These are phyloP conservation scores for Sesia apiformis DNA, from an alignment of 2,888 invertebrate species.

Conservation along the genomic window DNA sequence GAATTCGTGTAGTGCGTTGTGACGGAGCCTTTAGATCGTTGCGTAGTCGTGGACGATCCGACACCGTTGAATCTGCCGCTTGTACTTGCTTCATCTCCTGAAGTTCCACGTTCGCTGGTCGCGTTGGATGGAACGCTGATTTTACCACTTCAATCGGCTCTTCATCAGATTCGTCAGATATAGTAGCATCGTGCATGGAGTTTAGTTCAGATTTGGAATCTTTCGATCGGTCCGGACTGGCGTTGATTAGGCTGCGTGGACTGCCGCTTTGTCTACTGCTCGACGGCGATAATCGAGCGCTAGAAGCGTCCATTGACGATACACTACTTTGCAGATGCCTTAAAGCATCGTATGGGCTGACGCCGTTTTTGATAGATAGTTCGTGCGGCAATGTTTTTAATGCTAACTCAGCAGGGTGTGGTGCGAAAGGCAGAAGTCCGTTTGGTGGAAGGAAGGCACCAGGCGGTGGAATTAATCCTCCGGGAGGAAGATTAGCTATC, in stretches of 20 bases:
- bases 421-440: constrained; percentile 68
- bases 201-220: constrained; percentile 77
- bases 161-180: constrained; percentile 79
- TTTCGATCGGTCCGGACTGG: constrained; percentile 65
- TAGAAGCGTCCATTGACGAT: constrained; percentile 62
- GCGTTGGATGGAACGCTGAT: constrained; percentile 82
- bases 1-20: constrained; percentile 58
- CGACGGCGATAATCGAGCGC: constrained; percentile 68
- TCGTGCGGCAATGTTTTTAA: constrained; percentile 64
- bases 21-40: constrained; percentile 78
- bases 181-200: constrained; percentile 77
- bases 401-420: constrained; percentile 68
- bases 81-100: constrained; percentile 71
- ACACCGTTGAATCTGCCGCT: constrained; percentile 76
- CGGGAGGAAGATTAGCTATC: constrained; percentile 54
- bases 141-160: constrained; percentile 84
- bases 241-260: constrained; percentile 57
- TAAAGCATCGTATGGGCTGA: constrained; percentile 74
- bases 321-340: constrained; percentile 59
- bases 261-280: constrained; percentile 73
- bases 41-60: constrained; percentile 54
- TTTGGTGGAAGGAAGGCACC: constrained; percentile 73
- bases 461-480: constrained; percentile 70
- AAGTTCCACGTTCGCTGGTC: constrained; percentile 73
- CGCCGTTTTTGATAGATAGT: constrained; percentile 67